A percentile compares a stretch with the other conserved stretches of the same genome.
Evolutionary conservation across 2,113 vertebrate genomes (phyloP).

Genomic region (Chloebia gouldiae): DNA sequence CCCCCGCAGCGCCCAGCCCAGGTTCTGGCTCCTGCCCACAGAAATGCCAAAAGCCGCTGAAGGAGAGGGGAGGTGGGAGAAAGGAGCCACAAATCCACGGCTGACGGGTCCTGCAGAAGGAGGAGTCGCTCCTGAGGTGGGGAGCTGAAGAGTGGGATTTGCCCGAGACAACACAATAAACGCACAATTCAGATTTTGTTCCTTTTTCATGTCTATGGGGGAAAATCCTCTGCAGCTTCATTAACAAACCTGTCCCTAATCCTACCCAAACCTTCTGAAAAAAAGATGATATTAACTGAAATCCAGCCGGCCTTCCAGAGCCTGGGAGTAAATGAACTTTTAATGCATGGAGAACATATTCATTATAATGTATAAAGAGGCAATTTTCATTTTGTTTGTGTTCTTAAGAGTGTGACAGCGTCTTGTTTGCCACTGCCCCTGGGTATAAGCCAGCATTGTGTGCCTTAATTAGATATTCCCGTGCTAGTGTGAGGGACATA

Average conservation of each 20-base stretch:
- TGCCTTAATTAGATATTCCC: constrained; percentile 77
- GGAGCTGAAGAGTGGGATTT: background rate
- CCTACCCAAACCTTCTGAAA: background rate
- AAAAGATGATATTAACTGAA: background rate
- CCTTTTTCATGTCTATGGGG: background rate
- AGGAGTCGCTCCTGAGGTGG: background rate
- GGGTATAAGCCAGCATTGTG: constrained; percentile 74
- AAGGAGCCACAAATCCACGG: background rate
- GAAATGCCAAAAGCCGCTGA: background rate
- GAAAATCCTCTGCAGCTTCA: background rate
- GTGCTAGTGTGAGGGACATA: constrained; percentile 75
- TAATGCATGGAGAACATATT: constrained; percentile 71
- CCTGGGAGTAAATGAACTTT: constrained; percentile 56
- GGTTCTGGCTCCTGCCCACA: background rate
- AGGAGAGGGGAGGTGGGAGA: background rate
- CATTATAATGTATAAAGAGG: constrained; percentile 63
- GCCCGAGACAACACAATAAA: background rate
- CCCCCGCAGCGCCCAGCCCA: background rate
- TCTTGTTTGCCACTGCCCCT: constrained; percentile 72
- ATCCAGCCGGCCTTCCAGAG: background rate
- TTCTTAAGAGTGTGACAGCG: constrained; percentile 70
- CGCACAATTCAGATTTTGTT: background rate
- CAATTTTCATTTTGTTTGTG: constrained; percentile 67
- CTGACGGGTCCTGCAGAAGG: background rate
- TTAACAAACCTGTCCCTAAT: constrained; percentile 40